A percentile compares a stretch with the other conserved stretches of the same genome.
phyloP scores from a whole-genome alignment of 2,888 invertebrate genomes.

The Ernsta delagoae region DNA sequence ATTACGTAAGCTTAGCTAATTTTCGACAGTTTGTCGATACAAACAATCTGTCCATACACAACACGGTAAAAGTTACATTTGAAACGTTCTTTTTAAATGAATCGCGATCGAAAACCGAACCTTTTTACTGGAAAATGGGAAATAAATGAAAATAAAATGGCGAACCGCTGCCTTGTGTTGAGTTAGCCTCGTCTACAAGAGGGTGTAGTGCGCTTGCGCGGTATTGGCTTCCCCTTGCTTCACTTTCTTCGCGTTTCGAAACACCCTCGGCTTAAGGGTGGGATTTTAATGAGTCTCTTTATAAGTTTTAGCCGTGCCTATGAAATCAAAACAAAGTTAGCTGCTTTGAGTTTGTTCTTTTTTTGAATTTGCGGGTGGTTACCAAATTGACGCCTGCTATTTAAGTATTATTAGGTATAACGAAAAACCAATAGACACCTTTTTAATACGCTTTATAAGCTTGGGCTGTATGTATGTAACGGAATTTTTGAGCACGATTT shows the following conservation, averaged over 20 bases:
- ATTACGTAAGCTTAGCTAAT: slow-evolving; percentile 55
- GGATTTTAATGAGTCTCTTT: slow-evolving; percentile 34
- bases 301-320: slow-evolving; percentile 15
- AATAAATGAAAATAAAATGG: slow-evolving; percentile 74
- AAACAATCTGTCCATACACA: slow-evolving; percentile 40
- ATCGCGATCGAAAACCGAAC: slow-evolving; percentile 38
- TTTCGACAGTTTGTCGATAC: slow-evolving; percentile 30
- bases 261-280: slow-evolving; percentile 40
- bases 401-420: no score
- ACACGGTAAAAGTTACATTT: slow-evolving; percentile 41
- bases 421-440: no score
- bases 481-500: no score
- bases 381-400: no score
- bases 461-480: no score
- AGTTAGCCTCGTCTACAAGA: slow-evolving; percentile 57
- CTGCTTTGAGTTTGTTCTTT: background rate
- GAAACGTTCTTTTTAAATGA: slow-evolving; percentile 37
- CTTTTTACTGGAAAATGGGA: slow-evolving; percentile 53
- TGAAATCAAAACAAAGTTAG: slow-evolving; percentile 29
- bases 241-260: slow-evolving; percentile 57
- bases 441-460: no score
- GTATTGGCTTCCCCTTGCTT: slow-evolving; percentile 48
- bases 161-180: slow-evolving; percentile 53
- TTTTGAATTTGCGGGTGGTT: no score
- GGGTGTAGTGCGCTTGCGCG: slow-evolving; percentile 62